A percentile compares a stretch with the other conserved stretches of the same genome.
phyloP scores from a whole-genome alignment of 2,888 invertebrate genomes.

The Nymphalis urticae region DNA sequence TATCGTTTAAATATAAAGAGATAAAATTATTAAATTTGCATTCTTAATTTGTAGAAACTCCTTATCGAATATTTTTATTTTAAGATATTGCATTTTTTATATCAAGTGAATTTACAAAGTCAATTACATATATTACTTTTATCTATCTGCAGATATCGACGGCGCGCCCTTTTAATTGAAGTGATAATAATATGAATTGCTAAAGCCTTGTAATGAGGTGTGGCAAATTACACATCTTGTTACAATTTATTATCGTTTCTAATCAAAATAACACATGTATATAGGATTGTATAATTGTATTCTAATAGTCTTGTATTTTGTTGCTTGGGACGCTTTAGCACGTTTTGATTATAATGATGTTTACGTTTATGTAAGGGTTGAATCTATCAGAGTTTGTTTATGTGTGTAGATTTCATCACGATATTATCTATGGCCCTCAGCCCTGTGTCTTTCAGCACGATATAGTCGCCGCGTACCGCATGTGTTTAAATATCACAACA shows the following conservation, averaged over 20 bases:
- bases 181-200: not conserved
- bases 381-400: too few species aligned
- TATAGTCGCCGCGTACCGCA: too few species aligned
- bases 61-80: not conserved
- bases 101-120: not conserved
- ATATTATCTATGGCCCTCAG: too few species aligned
- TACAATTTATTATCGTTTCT: not conserved
- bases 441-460: too few species aligned
- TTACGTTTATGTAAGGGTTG: too few species aligned
- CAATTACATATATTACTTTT: slow-evolving; percentile 11
- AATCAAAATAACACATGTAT: not conserved
- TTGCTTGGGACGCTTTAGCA: too few species aligned
- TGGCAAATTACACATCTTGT: slow-evolving; percentile 6
- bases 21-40: not conserved
- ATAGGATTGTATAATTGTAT: too few species aligned
- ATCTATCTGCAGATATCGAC: not conserved
- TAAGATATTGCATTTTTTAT: not conserved
- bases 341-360: too few species aligned
- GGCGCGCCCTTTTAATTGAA: slow-evolving; percentile 9
- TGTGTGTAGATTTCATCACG: too few species aligned
- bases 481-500: too few species aligned
- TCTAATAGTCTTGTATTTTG: too few species aligned
- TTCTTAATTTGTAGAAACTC: not conserved
- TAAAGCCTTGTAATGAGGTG: not conserved
- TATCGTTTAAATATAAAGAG: not conserved